A percentile compares a stretch with the other conserved stretches of the same genome.
phyloP scores from a whole-genome alignment of 2,888 invertebrate genomes.

The Oligia latruncula region DNA sequence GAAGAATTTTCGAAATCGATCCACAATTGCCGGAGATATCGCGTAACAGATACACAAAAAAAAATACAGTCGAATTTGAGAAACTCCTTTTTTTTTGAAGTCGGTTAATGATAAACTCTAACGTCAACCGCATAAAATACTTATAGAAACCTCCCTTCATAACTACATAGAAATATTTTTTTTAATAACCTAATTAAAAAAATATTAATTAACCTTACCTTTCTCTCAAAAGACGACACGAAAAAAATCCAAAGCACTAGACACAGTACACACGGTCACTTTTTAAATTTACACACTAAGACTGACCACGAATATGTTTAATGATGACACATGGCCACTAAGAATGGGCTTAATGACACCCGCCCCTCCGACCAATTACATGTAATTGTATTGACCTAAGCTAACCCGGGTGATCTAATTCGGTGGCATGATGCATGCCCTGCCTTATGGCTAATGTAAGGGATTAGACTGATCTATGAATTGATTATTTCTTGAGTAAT shows the following conservation, averaged over 20 bases:
- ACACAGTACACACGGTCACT: conserved; percentile 54
- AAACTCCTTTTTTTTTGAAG: no score
- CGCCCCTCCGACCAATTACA: conserved; percentile 83
- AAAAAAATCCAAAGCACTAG: conserved; percentile 41
- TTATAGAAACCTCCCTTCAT: not conserved
- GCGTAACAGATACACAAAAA: not conserved
- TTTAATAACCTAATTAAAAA: not conserved
- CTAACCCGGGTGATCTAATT: conserved; percentile 87
- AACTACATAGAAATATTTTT: not conserved
- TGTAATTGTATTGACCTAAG: conserved; percentile 89
- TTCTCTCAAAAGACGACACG: not conserved
- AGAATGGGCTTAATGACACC: conserved; percentile 78
- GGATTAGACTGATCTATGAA: conserved; percentile 57
- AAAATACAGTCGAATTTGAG: no score
- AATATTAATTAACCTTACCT: conserved; percentile 22
- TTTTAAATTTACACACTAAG: conserved; percentile 57
- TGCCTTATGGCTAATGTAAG: conserved; percentile 61
- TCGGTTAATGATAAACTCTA: not conserved
- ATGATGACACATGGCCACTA: conserved; percentile 68
- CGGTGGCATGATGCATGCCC: conserved; percentile 81
- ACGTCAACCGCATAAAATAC: not conserved
- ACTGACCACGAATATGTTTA: conserved; percentile 58
- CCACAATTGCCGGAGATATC: not conserved
- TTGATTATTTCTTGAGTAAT: conserved; percentile 54
- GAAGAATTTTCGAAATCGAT: not conserved